Base-by-base conservation (phyloP, 1,140 invertebrate genomes). In the Pseudomyrmex cubaensis region DNA sequence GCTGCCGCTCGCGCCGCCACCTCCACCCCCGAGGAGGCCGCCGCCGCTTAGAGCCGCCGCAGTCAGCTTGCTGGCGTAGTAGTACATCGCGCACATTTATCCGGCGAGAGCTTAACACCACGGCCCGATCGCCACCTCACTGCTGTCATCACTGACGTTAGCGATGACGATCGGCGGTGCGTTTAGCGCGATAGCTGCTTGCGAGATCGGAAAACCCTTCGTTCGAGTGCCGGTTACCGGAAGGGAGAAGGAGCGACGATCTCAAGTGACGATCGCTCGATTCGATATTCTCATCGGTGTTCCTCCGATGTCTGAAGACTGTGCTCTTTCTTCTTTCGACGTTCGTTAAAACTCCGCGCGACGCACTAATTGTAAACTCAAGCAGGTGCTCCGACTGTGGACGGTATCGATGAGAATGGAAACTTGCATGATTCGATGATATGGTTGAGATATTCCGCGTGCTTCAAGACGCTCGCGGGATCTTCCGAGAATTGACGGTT, bases 51-150 rank as follows among this genome's bases (percentile, higher is more conserved):
- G 91, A 87, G 93, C 93, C 90, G 94, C 93, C 91, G 93, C 94
- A 94, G 94, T 94, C 93, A 94, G 93, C 94, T 94, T 94, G 92
- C 93, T 94, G 90, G 93, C 94, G 86, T 94, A 94, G 91, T 92
- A 94, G 92, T 94, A 94, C 93, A 94, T 94, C 91, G 94, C 93
- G 93, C 94, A 94, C 93, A 94, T 94, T 94, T 93, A 94, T 93
- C 91, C 91, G 90, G 89, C 86, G 91, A 92, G 87, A 93, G 91
- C 92, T 94, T 92, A 93, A 93, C 93, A 93, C 92, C 93, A 92
- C 92, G 92, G 83, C 91, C 92, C 84, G 88, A 91, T 89, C 90
- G 92, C 92, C 92, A 93, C 93, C 91, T 93, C 93, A 92, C 93
- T 92, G 89, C 91, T 92, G 92, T 94, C 94, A 94, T 94, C 91